Percentiles rank a stretch among this genome's conserved stretches.
These are phyloP conservation scores for Gnathonemus echidnorhynchus DNA, from an alignment of 2,113 vertebrate species.

Conservation along the genomic window DNA sequence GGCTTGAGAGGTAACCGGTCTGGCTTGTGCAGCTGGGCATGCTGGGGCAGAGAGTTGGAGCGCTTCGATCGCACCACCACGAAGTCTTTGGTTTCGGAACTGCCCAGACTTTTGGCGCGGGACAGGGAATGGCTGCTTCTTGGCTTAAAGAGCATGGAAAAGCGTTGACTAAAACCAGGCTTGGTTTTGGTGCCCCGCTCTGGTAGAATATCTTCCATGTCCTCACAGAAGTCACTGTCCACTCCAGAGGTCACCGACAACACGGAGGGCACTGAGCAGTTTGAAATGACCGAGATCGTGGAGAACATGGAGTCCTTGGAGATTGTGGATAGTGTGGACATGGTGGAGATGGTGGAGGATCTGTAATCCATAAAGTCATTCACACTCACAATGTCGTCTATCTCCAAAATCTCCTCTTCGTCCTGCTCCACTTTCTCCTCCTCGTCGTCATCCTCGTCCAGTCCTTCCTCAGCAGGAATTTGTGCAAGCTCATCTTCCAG, in stretches of 20 bases:
- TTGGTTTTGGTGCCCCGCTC: slow-evolving; percentile 44
- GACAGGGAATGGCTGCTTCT: slow-evolving; percentile 63
- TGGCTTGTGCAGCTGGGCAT: slow-evolving; percentile 48
- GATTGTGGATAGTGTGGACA: slow-evolving; percentile 61
- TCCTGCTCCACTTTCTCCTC: slow-evolving; percentile 57
- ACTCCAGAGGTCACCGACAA: slow-evolving; percentile 71
- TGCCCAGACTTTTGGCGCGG: slow-evolving; percentile 76
- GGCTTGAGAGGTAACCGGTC: slow-evolving; percentile 42
- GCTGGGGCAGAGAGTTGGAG: slow-evolving; percentile 80
- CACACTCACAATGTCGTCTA: slow-evolving; percentile 51
- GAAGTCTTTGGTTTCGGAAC: slow-evolving; percentile 50
- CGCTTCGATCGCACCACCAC: slow-evolving; percentile 65
- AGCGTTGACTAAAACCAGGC: slow-evolving; percentile 62
- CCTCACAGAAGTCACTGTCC: slow-evolving; percentile 86
- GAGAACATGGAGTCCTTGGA: slow-evolving; percentile 77
- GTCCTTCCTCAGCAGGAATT: slow-evolving; percentile 24
- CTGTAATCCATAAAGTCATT: slow-evolving; percentile 49
- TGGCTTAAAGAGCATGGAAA: slow-evolving; percentile 78
- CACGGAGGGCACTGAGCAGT: slow-evolving; percentile 66
- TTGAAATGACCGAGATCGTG: slow-evolving; percentile 60
- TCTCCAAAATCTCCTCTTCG: slow-evolving; percentile 58
- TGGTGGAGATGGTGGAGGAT: slow-evolving; percentile 60
- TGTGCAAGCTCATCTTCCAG: slow-evolving; percentile 64
- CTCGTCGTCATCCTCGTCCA: slow-evolving; percentile 33
- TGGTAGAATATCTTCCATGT: slow-evolving; percentile 61